phyloP scores from a whole-genome alignment of 2,113 vertebrate species.

The Apodemus sylvaticus region DNA sequence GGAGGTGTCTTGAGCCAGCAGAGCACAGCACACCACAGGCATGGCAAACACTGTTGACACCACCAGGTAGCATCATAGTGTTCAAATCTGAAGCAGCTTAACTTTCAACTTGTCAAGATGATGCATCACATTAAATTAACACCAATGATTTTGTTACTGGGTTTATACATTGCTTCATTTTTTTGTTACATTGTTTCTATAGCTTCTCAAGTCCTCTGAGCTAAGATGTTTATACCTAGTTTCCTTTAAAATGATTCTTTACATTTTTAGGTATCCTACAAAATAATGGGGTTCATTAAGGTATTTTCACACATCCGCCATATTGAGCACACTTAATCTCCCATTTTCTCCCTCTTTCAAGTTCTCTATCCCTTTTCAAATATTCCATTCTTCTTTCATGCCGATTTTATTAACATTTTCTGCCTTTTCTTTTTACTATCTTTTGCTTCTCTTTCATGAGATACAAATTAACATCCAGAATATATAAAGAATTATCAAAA shows the following conservation, averaged over 20 bases:
- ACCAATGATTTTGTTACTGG: not conserved
- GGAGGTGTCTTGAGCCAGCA: not conserved
- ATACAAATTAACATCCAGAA: not conserved
- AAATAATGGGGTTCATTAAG: not conserved
- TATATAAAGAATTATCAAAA: not conserved
- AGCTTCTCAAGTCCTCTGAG: not conserved
- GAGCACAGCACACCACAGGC: not conserved
- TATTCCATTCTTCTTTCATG: not conserved
- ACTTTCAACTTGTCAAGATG: conserved; percentile 31
- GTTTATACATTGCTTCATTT: not conserved
- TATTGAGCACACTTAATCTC: not conserved
- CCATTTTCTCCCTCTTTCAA: not conserved
- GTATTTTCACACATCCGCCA: not conserved
- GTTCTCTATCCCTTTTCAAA: not conserved
- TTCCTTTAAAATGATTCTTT: not conserved
- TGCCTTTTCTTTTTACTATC: not conserved
- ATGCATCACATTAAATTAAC: conserved; percentile 14
- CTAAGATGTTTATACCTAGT: not conserved
- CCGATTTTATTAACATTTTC: not conserved
- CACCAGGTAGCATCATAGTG: not conserved
- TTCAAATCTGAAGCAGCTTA: conserved; percentile 21
- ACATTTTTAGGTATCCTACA: not conserved
- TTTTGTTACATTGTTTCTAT: not conserved
- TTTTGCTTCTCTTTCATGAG: not conserved
- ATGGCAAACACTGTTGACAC: not conserved